Percentiles rank a stretch among this genome's conserved stretches.
These are phyloP conservation scores for Machimus rusticus DNA, from an alignment of 2,888 invertebrate species.

Conservation along the genomic window DNA sequence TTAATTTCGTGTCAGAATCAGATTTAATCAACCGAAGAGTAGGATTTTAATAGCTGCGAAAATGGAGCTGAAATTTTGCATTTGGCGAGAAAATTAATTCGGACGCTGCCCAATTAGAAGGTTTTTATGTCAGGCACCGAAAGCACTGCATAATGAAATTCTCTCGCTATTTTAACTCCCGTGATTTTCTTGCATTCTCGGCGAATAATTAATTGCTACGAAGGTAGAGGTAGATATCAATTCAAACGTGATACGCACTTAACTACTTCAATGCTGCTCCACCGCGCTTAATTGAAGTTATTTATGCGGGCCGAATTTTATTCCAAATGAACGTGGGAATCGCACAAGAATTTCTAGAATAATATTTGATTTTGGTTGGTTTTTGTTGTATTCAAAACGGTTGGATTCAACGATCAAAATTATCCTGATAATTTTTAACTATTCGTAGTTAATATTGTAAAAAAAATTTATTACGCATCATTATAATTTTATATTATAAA, in stretches of 20 bases:
- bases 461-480: too few species aligned
- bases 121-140: constrained; percentile 9
- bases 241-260: background rate
- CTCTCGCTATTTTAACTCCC: background rate
- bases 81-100: constrained; percentile 17
- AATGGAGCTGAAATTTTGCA: constrained; percentile 6
- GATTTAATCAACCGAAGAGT: constrained; percentile 44
- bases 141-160: constrained; percentile 19
- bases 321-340: background rate
- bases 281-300: background rate
- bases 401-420: too few species aligned
- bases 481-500: too few species aligned
- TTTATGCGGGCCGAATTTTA: background rate
- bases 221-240: background rate
- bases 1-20: constrained; percentile 46
- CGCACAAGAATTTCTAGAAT: background rate
- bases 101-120: background rate
- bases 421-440: too few species aligned
- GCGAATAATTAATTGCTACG: background rate
- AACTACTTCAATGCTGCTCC: background rate
- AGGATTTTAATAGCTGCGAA: background rate
- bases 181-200: background rate
- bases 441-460: too few species aligned
- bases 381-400: background rate
- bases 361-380: background rate